A percentile compares a stretch with the other conserved stretches of the same genome.
These are phyloP conservation scores for Salvator merianae DNA, from an alignment of 2,113 vertebrate genomes.

Conservation along the genomic window DNA sequence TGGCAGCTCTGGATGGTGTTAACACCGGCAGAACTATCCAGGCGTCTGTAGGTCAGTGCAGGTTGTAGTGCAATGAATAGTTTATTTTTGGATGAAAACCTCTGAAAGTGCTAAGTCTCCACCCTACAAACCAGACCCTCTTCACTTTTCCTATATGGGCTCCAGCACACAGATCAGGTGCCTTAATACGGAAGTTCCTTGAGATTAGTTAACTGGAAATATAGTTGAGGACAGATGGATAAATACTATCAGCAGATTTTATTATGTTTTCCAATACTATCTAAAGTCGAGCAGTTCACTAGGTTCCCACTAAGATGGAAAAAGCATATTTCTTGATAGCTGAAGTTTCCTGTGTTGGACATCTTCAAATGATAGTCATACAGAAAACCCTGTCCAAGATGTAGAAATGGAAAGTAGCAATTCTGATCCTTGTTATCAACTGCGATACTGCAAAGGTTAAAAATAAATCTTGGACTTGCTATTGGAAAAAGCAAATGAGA, in stretches of 20 bases:
- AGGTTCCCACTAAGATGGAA: not conserved
- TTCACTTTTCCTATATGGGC: not conserved
- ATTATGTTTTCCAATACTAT: not conserved
- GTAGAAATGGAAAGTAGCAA: not conserved
- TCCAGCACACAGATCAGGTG: not conserved
- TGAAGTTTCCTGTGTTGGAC: not conserved
- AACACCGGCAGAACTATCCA: not conserved
- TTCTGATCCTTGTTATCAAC: not conserved
- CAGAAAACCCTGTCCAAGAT: not conserved
- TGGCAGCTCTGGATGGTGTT: not conserved
- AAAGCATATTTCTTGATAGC: not conserved
- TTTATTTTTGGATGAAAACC: not conserved
- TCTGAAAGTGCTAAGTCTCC: too few relatives aligned
- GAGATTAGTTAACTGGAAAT: not conserved
- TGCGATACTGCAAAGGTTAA: too few relatives aligned
- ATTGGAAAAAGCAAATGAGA: not conserved
- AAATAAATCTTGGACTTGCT: not conserved
- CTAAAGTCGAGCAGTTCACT: not conserved
- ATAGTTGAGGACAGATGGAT: too few relatives aligned
- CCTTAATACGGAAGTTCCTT: not conserved
- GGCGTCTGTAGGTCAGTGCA: not conserved
- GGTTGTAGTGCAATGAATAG: not conserved
- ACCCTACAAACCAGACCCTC: not conserved
- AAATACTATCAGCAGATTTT: too few relatives aligned
- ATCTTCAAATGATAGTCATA: not conserved